Percentiles rank a stretch among this genome's conserved stretches.
Conservation (phyloP, 1,140 invertebrate species). For the Medauroidea extradentata region DNA sequence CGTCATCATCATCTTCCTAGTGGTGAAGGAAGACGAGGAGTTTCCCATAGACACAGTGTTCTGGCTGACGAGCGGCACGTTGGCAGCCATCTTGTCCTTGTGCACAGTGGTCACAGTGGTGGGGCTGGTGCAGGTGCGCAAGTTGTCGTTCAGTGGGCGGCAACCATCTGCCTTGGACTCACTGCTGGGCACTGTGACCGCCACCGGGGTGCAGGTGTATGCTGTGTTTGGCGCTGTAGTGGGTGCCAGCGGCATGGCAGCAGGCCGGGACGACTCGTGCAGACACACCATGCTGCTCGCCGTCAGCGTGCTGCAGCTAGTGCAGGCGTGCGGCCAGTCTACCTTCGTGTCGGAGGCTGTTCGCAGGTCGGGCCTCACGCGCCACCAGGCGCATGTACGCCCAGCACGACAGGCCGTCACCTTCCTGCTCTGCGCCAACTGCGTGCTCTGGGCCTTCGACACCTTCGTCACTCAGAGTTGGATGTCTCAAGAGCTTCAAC, state of each 20-base stretch:
- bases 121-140: conserved; percentile 45
- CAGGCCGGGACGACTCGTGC: conserved; percentile 38
- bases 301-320: conserved; percentile 48
- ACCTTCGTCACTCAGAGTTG: conserved; percentile 62
- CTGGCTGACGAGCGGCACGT: conserved; percentile 45
- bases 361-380: conserved; percentile 49
- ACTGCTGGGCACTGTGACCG: background rate
- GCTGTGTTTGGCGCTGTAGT: conserved; percentile 54
- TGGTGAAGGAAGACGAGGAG: conserved; percentile 54
- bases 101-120: conserved; percentile 36
- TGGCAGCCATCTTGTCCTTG: conserved; percentile 44
- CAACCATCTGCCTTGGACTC: conserved; percentile 44
- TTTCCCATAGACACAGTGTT: conserved; percentile 45
- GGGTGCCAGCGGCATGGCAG: conserved; percentile 44
- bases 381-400: conserved; percentile 51
- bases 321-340: conserved; percentile 45
- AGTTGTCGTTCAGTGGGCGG: conserved; percentile 44
- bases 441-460: conserved; percentile 64
- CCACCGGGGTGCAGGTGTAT: conserved; percentile 55
- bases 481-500: conserved; percentile 53
- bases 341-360: conserved; percentile 58
- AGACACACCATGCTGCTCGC: conserved; percentile 47
- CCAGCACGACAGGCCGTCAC: conserved; percentile 63
- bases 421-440: conserved; percentile 62
- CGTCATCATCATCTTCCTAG: conserved; percentile 59